Evolutionary conservation across 2,113 vertebrate genomes (phyloP), one percentile per base, ranked within the genome.

Genomic region (Antennarius striatus): DNA sequence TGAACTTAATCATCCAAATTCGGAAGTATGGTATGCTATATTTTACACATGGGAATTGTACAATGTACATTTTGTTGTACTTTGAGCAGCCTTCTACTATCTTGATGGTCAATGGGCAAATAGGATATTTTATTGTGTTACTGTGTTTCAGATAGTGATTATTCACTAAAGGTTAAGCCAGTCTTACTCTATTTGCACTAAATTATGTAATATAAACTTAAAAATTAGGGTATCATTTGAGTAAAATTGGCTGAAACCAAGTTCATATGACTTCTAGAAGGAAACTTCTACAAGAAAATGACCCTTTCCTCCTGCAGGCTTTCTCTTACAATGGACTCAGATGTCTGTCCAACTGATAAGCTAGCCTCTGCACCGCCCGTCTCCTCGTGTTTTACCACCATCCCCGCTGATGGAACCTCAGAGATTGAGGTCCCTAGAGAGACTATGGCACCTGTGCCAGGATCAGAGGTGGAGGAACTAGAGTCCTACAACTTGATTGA

Each of bases 401-500:
- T 48, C 17, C 16, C 58, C 11, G 30, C 50, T 52, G 30, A 65
- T 46, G 46, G 48, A 46, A 3, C 14, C 28, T 46, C 42, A 0
- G 60, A 10, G 4, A 47, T 16, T 16, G 53, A 53, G 3, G 0
- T 52, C n/a, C 43, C 10, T 6, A 3, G 30, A n/a, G 29, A 16
- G 47, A 76, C 36, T 39, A 43, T 12, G 28, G 46, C 43, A 36
- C 12, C 52, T 57, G 13, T 3, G 3, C 32, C 13, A 3, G 16
- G 42, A 15, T 69, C 86, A 17, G 82, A 68, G 8, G 55, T 70
- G 7, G 84, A 87, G 50, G 91, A 92, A 45, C 67, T 89, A 77
- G 92, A 92, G 45, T 75, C 68, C 10, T 92, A 82, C 79, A 84
- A 81, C 49, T 64, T 45, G 12, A 88, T 90, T 1, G 91, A 93